Conservation (phyloP, 37 sponge, comb jelly and placozoan genomes). For the Amphimedon queenslandica region DNA sequence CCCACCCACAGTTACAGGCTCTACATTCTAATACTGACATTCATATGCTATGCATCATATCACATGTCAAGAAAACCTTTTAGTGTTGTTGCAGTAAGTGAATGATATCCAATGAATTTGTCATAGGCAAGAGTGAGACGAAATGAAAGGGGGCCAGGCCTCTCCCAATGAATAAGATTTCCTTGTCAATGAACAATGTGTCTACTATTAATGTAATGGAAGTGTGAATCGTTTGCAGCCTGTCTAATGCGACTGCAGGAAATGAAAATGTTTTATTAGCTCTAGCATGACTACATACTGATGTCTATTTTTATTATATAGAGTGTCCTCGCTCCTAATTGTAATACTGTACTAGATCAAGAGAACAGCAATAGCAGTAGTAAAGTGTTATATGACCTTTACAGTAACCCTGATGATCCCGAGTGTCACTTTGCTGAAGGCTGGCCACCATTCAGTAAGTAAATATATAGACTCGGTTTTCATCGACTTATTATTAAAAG, state of each 20-base stretch:
- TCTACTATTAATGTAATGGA: no score
- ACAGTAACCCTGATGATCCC: background rate
- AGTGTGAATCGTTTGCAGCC: slow-evolving; percentile 14
- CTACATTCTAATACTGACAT: no score
- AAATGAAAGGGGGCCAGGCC: no score
- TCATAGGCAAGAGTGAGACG: no score
- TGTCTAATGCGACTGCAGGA: slow-evolving; percentile 32
- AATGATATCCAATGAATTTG: no score
- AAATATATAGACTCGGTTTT: background rate
- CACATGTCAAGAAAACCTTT: no score
- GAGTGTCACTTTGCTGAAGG: background rate
- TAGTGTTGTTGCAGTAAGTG: no score
- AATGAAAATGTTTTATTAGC: background rate
- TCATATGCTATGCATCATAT: no score
- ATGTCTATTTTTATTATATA: background rate
- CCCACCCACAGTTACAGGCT: no score
- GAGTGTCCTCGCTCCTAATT: background rate
- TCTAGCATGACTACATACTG: background rate
- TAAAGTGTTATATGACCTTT: background rate
- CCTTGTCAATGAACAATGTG: no score
- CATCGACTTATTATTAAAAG: background rate
- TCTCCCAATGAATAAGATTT: no score
- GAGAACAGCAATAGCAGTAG: background rate
- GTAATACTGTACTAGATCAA: background rate
- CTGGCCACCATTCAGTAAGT: background rate